Evolutionary conservation across 92 coral and sea anemone genomes (phyloP), one percentile per base, ranked within the genome.

Genomic region (Plumapathes pennacea): DNA sequence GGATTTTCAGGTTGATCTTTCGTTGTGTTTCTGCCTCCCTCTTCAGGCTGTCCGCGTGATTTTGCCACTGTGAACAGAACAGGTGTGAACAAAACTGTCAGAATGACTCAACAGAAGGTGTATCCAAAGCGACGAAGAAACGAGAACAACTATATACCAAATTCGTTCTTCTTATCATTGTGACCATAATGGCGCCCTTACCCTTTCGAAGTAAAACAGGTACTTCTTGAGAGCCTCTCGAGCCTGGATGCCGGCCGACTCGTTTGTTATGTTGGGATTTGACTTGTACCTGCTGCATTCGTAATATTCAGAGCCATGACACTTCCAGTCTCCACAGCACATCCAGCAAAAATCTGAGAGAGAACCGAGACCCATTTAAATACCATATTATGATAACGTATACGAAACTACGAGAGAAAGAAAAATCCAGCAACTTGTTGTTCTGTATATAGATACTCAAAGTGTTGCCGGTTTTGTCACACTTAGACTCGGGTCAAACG

Each of bases 151-250:
- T n/a, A n/a, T n/a, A n/a, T n/a, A n/a, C n/a, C n/a, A n/a, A n/a
- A n/a, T n/a, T n/a, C n/a, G n/a, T n/a, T n/a, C n/a, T n/a, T n/a
- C n/a, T n/a, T n/a, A n/a, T n/a, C n/a, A n/a, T n/a, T n/a, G n/a
- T n/a, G n/a, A n/a, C n/a, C n/a, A n/a, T n/a, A n/a, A n/a, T n/a
- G n/a, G n/a, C n/a, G n/a, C 24, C 20, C 67, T 67, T 71, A 92
- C 98, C 88, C 98, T 82, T 48, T 92, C 98, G 68, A 88, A 92
- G 44, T 92, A 92, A 63, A 92, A 92, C 47, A 92, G 90, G 61
- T 92, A 92, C 72, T 92, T 92, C 79, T 92, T 92, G 38, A 92
- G 91, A 0, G 98, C 98, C 43, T 92, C 98, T 23, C 98, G 83
- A 20, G 98, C 98, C 63, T 88, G 95, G 21, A 92, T 78, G 2